These are phyloP conservation scores for Germaria angustata DNA, from an alignment of 2,888 invertebrate species.

Conservation along the genomic window DNA sequence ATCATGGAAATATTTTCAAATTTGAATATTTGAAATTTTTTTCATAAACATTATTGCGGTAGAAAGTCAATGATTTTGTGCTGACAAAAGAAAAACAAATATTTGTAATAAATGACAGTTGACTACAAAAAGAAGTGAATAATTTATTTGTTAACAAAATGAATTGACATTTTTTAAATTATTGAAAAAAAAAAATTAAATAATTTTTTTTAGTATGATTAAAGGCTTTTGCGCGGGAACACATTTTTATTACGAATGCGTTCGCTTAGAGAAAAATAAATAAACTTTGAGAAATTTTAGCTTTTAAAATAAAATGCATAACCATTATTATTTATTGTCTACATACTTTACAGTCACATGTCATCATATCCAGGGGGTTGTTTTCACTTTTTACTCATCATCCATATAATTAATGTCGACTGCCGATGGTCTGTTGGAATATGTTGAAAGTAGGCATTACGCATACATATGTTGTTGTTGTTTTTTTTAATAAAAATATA, in stretches of 20 bases:
- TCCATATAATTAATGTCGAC: slow-evolving; percentile 49
- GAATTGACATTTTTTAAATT: slow-evolving; percentile 55
- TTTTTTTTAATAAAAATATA: neutral
- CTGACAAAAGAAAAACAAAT: slow-evolving; percentile 78
- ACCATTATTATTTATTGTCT: neutral
- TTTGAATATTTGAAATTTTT: slow-evolving; percentile 71
- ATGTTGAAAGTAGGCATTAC: slow-evolving; percentile 48
- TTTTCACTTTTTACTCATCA: slow-evolving; percentile 21
- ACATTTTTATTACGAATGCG: slow-evolving; percentile 14
- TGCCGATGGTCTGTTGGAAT: slow-evolving; percentile 6
- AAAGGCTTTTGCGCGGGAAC: neutral
- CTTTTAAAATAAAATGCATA: neutral
- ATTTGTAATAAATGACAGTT: slow-evolving; percentile 68
- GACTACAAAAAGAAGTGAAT: slow-evolving; percentile 15
- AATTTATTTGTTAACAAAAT: neutral
- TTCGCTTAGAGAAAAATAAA: slow-evolving; percentile 25
- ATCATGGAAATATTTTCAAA: slow-evolving; percentile 45
- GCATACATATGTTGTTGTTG: slow-evolving; percentile 46
- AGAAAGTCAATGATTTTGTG: slow-evolving; percentile 71
- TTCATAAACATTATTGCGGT: slow-evolving; percentile 69
- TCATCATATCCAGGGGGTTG: slow-evolving; percentile 20
- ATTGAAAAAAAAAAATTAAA: neutral
- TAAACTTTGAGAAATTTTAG: neutral
- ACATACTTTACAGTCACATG: slow-evolving; percentile 21
- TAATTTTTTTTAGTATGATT: slow-evolving; percentile 21